Evolutionary conservation across 1,140 invertebrate species (phyloP).

Genomic region (Stegodyphus dumicola): DNA sequence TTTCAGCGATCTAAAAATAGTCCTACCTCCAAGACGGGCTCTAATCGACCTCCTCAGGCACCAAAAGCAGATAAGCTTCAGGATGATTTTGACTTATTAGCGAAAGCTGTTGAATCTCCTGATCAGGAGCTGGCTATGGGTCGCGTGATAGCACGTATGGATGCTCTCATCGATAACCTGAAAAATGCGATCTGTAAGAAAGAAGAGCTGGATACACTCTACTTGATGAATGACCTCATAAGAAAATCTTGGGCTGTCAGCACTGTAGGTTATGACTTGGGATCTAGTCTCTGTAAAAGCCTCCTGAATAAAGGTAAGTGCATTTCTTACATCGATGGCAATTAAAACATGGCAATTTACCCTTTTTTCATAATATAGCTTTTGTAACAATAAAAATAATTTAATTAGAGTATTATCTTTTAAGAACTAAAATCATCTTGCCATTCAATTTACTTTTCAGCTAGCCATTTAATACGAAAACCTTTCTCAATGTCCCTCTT

Average conservation of each 20-base stretch:
- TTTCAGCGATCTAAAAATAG: constrained; percentile 3
- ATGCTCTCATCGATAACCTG: constrained; percentile 28
- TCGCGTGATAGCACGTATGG: constrained; percentile 49
- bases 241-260: constrained; percentile 89
- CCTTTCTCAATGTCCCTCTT: too few species aligned
- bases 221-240: constrained; percentile 69
- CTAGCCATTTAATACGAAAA: too few species aligned
- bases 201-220: constrained; percentile 62
- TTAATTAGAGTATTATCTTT: too few species aligned
- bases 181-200: constrained; percentile 53
- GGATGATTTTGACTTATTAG: constrained; percentile 27
- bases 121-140: constrained; percentile 45
- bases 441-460: too few species aligned
- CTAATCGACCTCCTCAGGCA: constrained; percentile 33
- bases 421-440: too few species aligned
- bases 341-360: constrained; percentile 69
- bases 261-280: constrained; percentile 83
- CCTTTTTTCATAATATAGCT: constrained; percentile 80
- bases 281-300: constrained; percentile 77
- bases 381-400: constrained; percentile 77
- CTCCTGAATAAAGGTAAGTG: constrained; percentile 42
- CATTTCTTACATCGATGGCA: constrained; percentile 63
- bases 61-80: constrained; percentile 29
- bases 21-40: background rate
- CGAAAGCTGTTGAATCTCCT: constrained; percentile 20